Percentiles rank a stretch among this genome's conserved stretches.
These are phyloP conservation scores for Telmatherina bonti DNA, from an alignment of 2,797 vertebrate genomes.

Conservation along the genomic window DNA sequence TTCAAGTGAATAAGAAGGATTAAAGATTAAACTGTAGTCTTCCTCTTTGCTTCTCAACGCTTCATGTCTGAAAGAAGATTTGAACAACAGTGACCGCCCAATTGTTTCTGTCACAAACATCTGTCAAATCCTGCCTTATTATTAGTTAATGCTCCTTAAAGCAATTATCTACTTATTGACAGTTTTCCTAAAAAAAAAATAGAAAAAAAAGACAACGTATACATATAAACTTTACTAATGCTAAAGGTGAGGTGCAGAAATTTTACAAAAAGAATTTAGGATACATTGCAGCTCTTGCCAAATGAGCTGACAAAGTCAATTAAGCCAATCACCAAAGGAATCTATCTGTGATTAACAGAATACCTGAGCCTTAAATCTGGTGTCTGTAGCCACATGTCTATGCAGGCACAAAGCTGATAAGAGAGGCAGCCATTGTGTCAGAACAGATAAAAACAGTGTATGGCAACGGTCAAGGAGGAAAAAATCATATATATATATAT, in stretches of 20 bases:
- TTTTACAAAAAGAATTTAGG: background rate
- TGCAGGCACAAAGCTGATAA: background rate
- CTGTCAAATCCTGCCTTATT: background rate
- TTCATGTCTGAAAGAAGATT: conserved; percentile 43
- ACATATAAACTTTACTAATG: background rate
- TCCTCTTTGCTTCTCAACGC: conserved; percentile 1
- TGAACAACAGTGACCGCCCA: conserved; percentile 20
- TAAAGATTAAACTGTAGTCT: conserved; percentile 60
- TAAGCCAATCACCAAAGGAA: background rate
- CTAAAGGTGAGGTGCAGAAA: background rate
- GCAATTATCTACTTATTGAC: background rate
- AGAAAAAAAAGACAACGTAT: background rate
- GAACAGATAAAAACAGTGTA: background rate
- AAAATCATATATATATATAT: background rate
- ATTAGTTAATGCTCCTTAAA: background rate
- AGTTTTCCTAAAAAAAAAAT: background rate
- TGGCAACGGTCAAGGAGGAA: background rate
- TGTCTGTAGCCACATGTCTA: background rate
- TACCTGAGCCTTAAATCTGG: background rate
- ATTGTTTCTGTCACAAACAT: conserved; percentile 30
- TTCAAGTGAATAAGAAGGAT: conserved; percentile 44
- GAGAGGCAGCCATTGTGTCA: background rate
- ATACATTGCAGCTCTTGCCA: background rate
- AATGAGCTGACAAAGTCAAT: background rate
- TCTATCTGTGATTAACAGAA: background rate